phyloP scores from a whole-genome alignment of 2,888 invertebrate species.

The Drosophila cracens region DNA sequence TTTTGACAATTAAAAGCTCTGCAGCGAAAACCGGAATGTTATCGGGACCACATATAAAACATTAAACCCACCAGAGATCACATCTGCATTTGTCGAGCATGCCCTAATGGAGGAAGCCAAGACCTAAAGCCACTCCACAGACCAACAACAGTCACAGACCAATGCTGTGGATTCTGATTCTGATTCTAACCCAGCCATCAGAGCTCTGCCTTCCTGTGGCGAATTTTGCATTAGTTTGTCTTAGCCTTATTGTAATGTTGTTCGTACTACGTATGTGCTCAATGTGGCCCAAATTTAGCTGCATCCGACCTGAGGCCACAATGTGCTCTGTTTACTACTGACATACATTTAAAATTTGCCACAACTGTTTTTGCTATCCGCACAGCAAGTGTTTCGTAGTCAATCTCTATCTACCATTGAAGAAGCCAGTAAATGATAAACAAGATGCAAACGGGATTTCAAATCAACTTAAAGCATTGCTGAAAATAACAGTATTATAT shows the following conservation, averaged over 20 bases:
- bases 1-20: constrained; percentile 52
- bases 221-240: constrained; percentile 70
- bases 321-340: constrained; percentile 48
- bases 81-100: constrained; percentile 54
- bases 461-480: neutral
- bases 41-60: constrained; percentile 52
- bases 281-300: constrained; percentile 61
- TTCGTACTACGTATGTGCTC: constrained; percentile 50
- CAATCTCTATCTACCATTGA: constrained; percentile 10
- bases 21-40: constrained; percentile 40
- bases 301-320: constrained; percentile 53
- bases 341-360: constrained; percentile 64
- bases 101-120: constrained; percentile 26
- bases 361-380: constrained; percentile 38
- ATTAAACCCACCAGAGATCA: constrained; percentile 58
- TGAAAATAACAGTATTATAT: neutral
- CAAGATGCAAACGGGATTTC: neutral
- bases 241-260: constrained; percentile 62
- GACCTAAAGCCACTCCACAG: constrained; percentile 30
- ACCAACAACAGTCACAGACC: constrained; percentile 14
- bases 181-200: constrained; percentile 36
- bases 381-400: constrained; percentile 16
- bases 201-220: constrained; percentile 52
- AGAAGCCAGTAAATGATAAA: constrained; percentile 39
- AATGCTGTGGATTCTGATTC: constrained; percentile 15